Evolutionary conservation across 1,140 invertebrate species (phyloP), one percentile per base, ranked within the genome.

Genomic region (Muscidifurax raptorellus): DNA sequence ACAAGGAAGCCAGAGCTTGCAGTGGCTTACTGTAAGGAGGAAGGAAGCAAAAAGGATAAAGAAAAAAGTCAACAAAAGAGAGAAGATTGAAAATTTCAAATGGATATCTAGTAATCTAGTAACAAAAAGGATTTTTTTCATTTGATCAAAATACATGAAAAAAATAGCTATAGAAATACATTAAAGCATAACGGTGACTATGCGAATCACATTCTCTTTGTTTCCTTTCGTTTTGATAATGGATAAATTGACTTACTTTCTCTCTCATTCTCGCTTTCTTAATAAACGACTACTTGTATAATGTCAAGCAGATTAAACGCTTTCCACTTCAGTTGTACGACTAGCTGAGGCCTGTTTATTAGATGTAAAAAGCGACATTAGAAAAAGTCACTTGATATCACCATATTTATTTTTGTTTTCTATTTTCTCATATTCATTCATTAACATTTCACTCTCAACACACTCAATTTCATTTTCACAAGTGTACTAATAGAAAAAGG

Each of bases 331-430:
- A 88, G 87, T 89, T 88, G 80, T 90, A 90, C 88, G 90, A 91
- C 90, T 91, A 91, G 90, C 87, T 90, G 89, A 91, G 90, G 90
- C 90, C 90, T 90, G 88, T 89, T 89, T 88, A 87, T 87, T 64
- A 82, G 84, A 85, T 82, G 80, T 80, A 84, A 85, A 82, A 85
- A 85, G 84, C 44, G 80, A 85, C 80, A 66, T 84, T 80, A 84
- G 44, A 82, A 82, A 82, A 85, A 85, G 80, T 85, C 84, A 82
- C 84, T 82, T 82, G 66, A 79, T 85, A 85, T 78, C 79, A 82
- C 67, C 75, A 52, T 79, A 44, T 69, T 75, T 67, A 80, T 66
- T 27, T 64, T 59, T 79, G 32, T 64, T 27, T 69, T 69, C 32
- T 40, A 69, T 47, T 44, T n/a, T 82, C 66, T 81, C 84, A 64